These are phyloP conservation scores for Dicentrarchus labrax DNA, from an alignment of 2,113 vertebrate genomes.

Conservation along the genomic window DNA sequence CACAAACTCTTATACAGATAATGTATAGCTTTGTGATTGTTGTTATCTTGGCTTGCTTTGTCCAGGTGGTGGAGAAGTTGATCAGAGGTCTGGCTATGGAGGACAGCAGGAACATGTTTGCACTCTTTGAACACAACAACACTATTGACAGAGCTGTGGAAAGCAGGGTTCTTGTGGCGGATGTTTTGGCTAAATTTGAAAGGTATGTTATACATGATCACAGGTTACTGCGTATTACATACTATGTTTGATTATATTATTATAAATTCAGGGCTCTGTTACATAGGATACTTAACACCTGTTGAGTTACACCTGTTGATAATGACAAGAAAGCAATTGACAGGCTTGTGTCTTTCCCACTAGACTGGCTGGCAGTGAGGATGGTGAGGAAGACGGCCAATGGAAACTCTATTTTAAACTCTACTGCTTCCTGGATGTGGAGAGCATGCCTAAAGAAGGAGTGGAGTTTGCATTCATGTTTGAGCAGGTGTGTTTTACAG, in stretches of 20 bases:
- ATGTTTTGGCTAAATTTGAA: conserved; percentile 97
- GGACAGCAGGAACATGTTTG: conserved; percentile 98
- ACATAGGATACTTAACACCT: not conserved
- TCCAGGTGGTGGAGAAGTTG: conserved; percentile 97
- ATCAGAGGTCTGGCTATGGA: conserved; percentile 98
- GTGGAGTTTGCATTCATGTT: conserved; percentile 98
- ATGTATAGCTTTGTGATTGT: not conserved
- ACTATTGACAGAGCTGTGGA: conserved; percentile 93
- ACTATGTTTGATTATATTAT: not conserved
- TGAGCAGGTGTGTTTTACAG: conserved; percentile 87
- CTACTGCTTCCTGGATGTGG: conserved; percentile 94
- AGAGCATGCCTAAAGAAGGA: conserved; percentile 92
- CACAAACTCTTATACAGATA: not conserved
- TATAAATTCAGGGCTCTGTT: not conserved
- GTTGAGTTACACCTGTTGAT: conserved; percentile 3
- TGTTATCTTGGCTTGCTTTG: conserved; percentile 7
- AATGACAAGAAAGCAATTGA: conserved; percentile 6
- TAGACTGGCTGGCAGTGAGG: conserved; percentile 89
- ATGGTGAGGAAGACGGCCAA: conserved; percentile 87
- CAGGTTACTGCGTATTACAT: not conserved
- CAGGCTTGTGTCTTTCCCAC: conserved; percentile 14
- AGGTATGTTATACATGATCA: conserved; percentile 81
- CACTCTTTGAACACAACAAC: conserved; percentile 96
- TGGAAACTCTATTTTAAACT: conserved; percentile 96
- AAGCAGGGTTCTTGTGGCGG: conserved; percentile 94